Conservation (phyloP, 2,113 vertebrate species). For the Limnothrissa miodon region DNA sequence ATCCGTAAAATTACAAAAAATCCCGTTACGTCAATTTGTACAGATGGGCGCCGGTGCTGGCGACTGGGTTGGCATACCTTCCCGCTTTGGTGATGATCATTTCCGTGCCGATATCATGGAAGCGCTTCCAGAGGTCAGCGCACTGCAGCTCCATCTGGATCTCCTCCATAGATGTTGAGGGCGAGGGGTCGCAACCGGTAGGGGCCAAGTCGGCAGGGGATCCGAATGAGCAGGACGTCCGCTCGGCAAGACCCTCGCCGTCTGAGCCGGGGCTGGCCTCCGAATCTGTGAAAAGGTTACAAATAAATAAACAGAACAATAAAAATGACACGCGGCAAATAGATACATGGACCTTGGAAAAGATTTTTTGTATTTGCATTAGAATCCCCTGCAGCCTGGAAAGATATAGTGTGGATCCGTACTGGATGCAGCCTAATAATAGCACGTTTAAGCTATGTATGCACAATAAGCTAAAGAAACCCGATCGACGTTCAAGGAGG, state of each 20-base stretch:
- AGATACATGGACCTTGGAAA: slow-evolving; percentile 48
- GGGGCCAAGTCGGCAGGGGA: slow-evolving; percentile 82
- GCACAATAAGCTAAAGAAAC: neutral
- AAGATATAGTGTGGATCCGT: slow-evolving; percentile 19
- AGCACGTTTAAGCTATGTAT: neutral
- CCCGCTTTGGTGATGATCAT: slow-evolving; percentile 99
- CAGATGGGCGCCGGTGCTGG: too few relatives aligned
- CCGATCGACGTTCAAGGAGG: neutral
- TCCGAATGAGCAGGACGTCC: slow-evolving; percentile 90
- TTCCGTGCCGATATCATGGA: slow-evolving; percentile 98
- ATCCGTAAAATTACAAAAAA: neutral
- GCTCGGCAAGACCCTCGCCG: slow-evolving; percentile 86
- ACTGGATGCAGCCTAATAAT: neutral
- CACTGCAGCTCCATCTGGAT: slow-evolving; percentile 98
- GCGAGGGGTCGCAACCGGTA: slow-evolving; percentile 63
- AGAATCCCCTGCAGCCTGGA: slow-evolving; percentile 57
- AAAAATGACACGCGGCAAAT: neutral
- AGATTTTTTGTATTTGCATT: slow-evolving; percentile 40
- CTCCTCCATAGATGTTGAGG: slow-evolving; percentile 92
- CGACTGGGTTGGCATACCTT: slow-evolving; percentile 73
- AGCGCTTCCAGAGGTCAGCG: slow-evolving; percentile 97
- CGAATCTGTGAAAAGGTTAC: slow-evolving; percentile 76
- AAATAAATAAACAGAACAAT: slow-evolving; percentile 22
- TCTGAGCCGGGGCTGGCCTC: slow-evolving; percentile 95
- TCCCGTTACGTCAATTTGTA: neutral